A percentile compares a stretch with the other conserved stretches of the same genome.
Evolutionary conservation across 2,888 invertebrate species (phyloP).

Genomic region (Drosophila dives): DNA sequence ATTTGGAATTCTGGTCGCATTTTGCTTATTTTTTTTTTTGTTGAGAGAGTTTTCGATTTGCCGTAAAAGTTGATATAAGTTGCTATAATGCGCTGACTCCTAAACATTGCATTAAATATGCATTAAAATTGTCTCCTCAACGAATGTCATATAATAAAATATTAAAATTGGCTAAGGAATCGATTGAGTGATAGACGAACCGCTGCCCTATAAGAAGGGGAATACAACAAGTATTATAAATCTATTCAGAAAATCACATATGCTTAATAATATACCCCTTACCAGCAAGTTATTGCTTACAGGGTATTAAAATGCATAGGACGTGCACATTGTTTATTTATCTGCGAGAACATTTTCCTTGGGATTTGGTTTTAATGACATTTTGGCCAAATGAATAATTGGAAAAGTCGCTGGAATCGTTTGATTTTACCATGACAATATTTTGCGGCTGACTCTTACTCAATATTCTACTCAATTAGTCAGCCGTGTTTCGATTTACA

Average conservation of each 20-base stretch:
- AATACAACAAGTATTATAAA: background rate
- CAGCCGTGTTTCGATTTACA: background rate
- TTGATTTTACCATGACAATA: background rate
- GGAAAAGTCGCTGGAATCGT: constrained; percentile 11
- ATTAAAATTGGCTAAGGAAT: constrained; percentile 51
- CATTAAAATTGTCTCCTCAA: constrained; percentile 63
- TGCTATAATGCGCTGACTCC: constrained; percentile 56
- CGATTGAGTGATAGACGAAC: background rate
- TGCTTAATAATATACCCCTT: background rate
- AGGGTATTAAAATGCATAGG: constrained; percentile 29
- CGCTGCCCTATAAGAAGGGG: background rate
- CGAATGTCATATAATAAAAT: constrained; percentile 56
- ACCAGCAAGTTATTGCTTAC: background rate
- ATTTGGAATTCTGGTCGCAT: constrained; percentile 75
- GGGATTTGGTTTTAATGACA: constrained; percentile 6
- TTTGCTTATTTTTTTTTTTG: constrained; percentile 19
- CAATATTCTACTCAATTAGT: constrained; percentile 2
- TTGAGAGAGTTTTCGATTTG: constrained; percentile 59
- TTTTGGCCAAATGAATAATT: constrained; percentile 42
- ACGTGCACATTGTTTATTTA: constrained; percentile 43
- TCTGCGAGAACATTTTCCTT: constrained; percentile 3
- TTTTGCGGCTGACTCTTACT: background rate
- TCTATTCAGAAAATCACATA: background rate
- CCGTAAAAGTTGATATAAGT: constrained; percentile 68
- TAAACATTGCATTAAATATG: constrained; percentile 78